Conservation (phyloP, 2,888 invertebrate species). For the Cancer borealis region DNA sequence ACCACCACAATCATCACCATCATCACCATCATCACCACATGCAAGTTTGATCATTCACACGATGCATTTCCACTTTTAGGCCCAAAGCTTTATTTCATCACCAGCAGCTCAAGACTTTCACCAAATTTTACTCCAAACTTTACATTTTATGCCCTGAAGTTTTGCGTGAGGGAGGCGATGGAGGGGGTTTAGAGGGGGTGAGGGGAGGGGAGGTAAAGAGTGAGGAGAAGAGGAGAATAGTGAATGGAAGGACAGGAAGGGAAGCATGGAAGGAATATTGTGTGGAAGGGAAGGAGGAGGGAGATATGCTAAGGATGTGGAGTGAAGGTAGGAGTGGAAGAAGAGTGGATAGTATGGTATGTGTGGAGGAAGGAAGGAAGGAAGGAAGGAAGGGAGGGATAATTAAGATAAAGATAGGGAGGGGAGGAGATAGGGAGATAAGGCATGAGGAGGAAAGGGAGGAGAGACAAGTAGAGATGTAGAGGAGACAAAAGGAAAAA, state of each 20-base stretch:
- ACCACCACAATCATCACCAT: not conserved
- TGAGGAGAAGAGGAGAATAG: not conserved
- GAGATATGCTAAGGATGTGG: not conserved
- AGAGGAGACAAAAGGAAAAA: no score
- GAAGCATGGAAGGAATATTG: not conserved
- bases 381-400: no score
- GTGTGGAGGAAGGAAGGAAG: not conserved
- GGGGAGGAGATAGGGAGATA: not conserved
- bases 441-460: not conserved
- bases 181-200: not conserved
- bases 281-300: not conserved
- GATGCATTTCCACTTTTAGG: not conserved
- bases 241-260: not conserved
- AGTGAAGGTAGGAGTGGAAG: not conserved
- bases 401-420: not conserved
- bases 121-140: not conserved
- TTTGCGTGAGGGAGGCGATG: not conserved
- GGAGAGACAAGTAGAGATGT: no score
- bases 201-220: not conserved
- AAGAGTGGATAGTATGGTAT: not conserved
- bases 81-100: conserved; percentile 10
- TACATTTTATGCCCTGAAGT: not conserved
- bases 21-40: conserved; percentile 24
- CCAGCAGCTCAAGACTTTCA: not conserved
- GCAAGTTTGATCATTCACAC: not conserved